Base-by-base conservation (phyloP, 2,113 vertebrate species). In the Ceyx margarethae region DNA sequence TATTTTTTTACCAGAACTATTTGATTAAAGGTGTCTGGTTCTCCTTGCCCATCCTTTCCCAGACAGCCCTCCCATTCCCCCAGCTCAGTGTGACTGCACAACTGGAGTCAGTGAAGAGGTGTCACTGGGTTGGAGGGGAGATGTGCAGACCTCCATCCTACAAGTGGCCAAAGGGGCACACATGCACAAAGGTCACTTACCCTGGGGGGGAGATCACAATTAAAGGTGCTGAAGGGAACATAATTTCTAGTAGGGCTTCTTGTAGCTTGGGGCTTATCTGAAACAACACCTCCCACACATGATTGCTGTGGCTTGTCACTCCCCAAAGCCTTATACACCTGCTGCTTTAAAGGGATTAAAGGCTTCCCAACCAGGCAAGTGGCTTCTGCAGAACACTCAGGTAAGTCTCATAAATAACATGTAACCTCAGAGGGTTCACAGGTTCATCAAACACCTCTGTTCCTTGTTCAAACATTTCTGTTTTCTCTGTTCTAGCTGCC, bases 61-160 rank as follows among this genome's bases (percentile, higher is more conserved):
- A 56, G 29, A 43, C 33, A 78, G 35, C 19, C 15, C 10, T 46
- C 48, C 22, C 0, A 1, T 78, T 87, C 66, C 60, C 11, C 29
- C 53, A 64, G 33, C 19, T 67, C 11, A n/a, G 10, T 19, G 35
- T 43, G 40, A 66, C 13, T 61, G 29, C 29, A 21, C 9, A 13
- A 0, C 1, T 2, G 6, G 19, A 83, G 18, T 33, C 0, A 0
- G 57, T 33, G 37, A 73, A 28, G 29, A 11, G 11, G 65, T 35
- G 42, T 10, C 37, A 19, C 23, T 73, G 23, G 10, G 19, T 7
- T 76, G 35, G n/a, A 89, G 35, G 79, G 16, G 31, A 83, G n/a
- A 20, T 14, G 18, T n/a, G 35, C 40, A 15, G 7, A 60, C 6
- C 26, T 35, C 42, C 0, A 0, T n/a, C 29, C 23, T n/a, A 53